Evolutionary conservation across 2,113 vertebrate species (phyloP), one percentile per base, ranked within the genome.

Genomic region (Spea multiplicata): DNA sequence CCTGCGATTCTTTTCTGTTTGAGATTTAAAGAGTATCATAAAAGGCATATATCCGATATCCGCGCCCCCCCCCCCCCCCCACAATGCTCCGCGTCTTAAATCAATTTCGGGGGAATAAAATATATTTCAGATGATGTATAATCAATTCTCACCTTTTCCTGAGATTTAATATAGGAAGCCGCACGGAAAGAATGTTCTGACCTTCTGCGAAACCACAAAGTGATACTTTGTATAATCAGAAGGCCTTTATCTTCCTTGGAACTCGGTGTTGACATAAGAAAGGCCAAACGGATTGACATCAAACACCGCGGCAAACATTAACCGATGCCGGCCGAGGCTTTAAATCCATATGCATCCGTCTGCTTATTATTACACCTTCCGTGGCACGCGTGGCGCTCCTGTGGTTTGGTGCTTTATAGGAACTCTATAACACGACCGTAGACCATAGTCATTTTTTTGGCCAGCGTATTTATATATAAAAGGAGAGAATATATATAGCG

Each of bases 251-350:
- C 91, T 92, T 92, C 91, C 90, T 85, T 89, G 89, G 90, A 92
- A 87, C 91, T 91, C 88, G 86, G 85, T 93, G 91, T 93, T 93
- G 92, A 93, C 91, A 92, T 86, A 93, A 92, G 92, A 93, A 93
- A 93, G 92, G 92, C 92, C 92, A 92, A 89, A 89, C 87, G 89
- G 90, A 92, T 92, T 91, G 92, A 91, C 90, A 89, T 90, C 92
- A 91, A 92, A 92, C 91, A 91, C 90, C 92, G 92, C 91, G 93
- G 91, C 91, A 93, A 92, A 90, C 89, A 92, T 92, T 91, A 92
- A 88, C 88, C 89, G 89, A 73, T 85, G 88, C 88, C 8, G 87
- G 87, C 89, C 89, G 86, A 88, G 89, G 85, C 91, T 88, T 88
- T 90, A 90, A 91, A 92, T 91, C 91, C 90, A 91, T 92, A 91